Evolutionary conservation across 2,113 vertebrate genomes (phyloP).

Genomic region (Cranoglanis bouderius): DNA sequence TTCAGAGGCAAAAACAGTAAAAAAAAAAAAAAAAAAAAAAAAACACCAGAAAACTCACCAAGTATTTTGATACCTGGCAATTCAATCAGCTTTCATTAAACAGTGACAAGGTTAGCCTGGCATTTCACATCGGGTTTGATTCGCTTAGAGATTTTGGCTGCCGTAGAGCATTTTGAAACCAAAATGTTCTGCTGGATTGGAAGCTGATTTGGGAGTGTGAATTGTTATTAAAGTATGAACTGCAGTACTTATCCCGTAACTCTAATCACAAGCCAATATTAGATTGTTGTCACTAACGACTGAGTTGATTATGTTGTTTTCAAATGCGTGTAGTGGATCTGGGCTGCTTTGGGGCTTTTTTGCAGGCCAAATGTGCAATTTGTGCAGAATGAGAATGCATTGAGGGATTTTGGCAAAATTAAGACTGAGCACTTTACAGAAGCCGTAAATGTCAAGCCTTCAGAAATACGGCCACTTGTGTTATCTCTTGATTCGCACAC

Average conservation of each 20-base stretch:
- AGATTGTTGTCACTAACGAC: neutral
- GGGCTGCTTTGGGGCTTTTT: neutral
- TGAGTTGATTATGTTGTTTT: conserved; percentile 12
- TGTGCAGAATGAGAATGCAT: neutral
- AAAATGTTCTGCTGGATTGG: neutral
- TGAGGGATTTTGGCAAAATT: neutral
- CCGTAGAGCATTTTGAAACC: neutral
- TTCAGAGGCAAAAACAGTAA: neutral
- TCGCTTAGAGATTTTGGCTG: neutral
- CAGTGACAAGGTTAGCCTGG: neutral
- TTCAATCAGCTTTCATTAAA: neutral
- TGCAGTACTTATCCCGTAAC: neutral
- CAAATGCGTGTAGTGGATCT: neutral
- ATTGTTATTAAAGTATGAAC: neutral
- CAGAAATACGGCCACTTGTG: neutral
- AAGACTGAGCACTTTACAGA: neutral
- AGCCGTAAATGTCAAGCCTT: neutral
- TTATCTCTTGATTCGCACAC: neutral
- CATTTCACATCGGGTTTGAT: neutral
- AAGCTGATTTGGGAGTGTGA: neutral
- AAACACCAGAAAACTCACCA: neutral
- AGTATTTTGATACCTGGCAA: neutral
- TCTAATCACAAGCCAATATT: neutral
- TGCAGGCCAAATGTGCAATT: conserved; percentile 3
- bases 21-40: neutral